Evolutionary conservation across 1,140 invertebrate species (phyloP).

Genomic region (Drosophila mojavensis): DNA sequence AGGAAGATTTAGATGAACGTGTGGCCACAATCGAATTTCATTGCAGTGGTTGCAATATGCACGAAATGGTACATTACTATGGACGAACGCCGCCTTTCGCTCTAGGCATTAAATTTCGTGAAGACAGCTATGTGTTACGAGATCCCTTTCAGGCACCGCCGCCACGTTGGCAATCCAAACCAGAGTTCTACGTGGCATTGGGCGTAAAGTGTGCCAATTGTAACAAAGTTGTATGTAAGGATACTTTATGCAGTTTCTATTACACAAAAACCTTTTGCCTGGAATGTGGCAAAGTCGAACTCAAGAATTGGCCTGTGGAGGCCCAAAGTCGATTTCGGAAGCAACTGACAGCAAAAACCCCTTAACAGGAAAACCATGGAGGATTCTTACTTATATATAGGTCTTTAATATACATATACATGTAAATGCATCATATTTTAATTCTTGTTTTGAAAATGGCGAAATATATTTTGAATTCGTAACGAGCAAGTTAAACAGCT

Average conservation of each 20-base stretch:
- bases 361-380: neutral
- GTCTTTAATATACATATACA: neutral
- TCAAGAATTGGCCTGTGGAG: constrained; percentile 88
- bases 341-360: constrained; percentile 49
- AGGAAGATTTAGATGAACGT: constrained; percentile 60
- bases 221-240: constrained; percentile 88
- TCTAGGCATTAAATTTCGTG: constrained; percentile 86
- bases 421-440: neutral
- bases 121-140: constrained; percentile 91
- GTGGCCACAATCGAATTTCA: constrained; percentile 85
- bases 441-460: neutral
- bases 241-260: constrained; percentile 91
- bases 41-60: constrained; percentile 87
- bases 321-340: constrained; percentile 85
- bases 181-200: constrained; percentile 88
- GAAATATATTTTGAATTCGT: neutral
- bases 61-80: constrained; percentile 90
- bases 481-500: neutral
- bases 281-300: constrained; percentile 87
- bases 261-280: constrained; percentile 90
- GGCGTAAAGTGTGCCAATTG: constrained; percentile 91
- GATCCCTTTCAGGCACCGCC: constrained; percentile 91
- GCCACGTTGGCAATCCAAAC: constrained; percentile 84
- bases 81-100: constrained; percentile 89
- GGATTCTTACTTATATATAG: neutral